Evolutionary conservation across 2,888 invertebrate genomes (phyloP), one percentile per base, ranked within the genome.

Genomic region (Listrodromus nycthemerus): DNA sequence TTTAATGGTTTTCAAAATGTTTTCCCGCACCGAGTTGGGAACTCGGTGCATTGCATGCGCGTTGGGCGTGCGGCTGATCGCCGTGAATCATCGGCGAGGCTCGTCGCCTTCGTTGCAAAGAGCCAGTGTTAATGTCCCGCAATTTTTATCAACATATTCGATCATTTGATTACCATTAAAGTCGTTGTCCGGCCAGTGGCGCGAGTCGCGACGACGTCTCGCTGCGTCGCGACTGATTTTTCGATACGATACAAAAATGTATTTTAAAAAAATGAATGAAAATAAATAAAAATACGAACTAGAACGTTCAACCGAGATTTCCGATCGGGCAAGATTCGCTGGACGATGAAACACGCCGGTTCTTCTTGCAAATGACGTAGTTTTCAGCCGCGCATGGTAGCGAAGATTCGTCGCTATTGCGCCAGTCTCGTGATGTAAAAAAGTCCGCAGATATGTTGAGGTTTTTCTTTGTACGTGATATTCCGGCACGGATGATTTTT

Each of bases 111-210:
- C 58, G 19, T 21, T 24, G 5, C 2, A 13, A 19, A 24, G 24
- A 24, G 24, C 4, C 58, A 21, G 8, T 8, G 8, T 33, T 33
- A 33, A 33, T 4, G 1, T 4, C 8, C 33, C 33, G 33, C 21
- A 52, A 52, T 52, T 52, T 52, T 21, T 6, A 10, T 27, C 13
- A 2, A 58, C 5, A 7, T 13, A 13, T 13, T 5, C 13, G 58
- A n/a, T n/a, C n/a, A n/a, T n/a, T n/a, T n/a, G n/a, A n/a, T n/a
- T 83, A 83, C 83, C 83, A 80, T 83, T 24, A 83, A 83, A 80
- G 63, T n/a, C 83, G 80, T 71, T 83, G 80, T 73, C 67, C 83
- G 65, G 80, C 73, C 80, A 74, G 80, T 74, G 80, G 52, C 73
- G 67, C 77, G 71, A 61, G 33, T 76, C 58, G 48, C 48, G 67